A percentile compares a stretch with the other conserved stretches of the same genome.
These are phyloP conservation scores for Toxostoma redivivum DNA, from an alignment of 2,113 vertebrate species.

Conservation along the genomic window DNA sequence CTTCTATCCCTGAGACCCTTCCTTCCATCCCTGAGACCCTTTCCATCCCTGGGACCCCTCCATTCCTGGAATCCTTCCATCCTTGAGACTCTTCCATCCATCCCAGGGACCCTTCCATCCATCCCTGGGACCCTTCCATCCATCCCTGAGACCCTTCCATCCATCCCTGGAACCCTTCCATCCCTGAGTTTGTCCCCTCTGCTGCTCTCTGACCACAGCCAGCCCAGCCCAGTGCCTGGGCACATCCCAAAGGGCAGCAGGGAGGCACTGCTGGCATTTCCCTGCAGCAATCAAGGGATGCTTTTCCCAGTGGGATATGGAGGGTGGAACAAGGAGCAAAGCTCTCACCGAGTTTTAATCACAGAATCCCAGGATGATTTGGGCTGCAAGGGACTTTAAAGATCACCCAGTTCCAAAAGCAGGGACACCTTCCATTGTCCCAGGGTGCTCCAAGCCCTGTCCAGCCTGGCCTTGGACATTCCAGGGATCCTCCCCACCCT, in stretches of 20 bases:
- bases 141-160: too few species aligned
- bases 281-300: not conserved
- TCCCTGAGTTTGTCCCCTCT: not conserved
- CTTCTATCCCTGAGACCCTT: too few species aligned
- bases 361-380: not conserved
- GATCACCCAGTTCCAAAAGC: not conserved
- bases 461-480: not conserved
- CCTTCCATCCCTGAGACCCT: too few species aligned
- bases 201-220: not conserved
- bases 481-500: not conserved
- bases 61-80: too few species aligned
- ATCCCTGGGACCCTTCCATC: too few species aligned
- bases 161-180: too few species aligned
- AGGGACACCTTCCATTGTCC: not conserved
- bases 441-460: not conserved
- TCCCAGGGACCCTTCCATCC: too few species aligned
- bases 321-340: not conserved
- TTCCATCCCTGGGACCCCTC: too few species aligned
- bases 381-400: not conserved
- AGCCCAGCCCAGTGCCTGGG: not conserved
- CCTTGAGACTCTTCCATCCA: too few species aligned
- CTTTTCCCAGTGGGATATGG: rapidly evolving
- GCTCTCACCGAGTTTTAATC: not conserved
- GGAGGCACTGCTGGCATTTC: not conserved
- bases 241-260: not conserved